These are phyloP conservation scores for Myotis myotis DNA, from an alignment of 2,797 vertebrate genomes.

Conservation along the genomic window DNA sequence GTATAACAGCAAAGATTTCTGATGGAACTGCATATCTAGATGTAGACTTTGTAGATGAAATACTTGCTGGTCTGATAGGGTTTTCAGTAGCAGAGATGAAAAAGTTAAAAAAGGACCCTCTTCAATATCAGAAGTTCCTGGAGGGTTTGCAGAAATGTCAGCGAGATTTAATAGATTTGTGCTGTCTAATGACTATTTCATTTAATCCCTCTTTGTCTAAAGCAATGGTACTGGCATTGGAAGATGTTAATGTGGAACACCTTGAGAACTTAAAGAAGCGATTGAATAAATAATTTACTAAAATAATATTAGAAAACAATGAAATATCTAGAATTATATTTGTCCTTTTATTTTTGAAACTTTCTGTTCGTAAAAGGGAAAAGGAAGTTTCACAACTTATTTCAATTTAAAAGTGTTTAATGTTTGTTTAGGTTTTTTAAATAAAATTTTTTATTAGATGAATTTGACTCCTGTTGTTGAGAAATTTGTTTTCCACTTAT, in stretches of 20 bases:
- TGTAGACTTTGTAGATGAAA: constrained; percentile 90
- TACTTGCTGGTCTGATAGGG: constrained; percentile 92
- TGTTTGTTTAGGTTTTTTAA: background rate
- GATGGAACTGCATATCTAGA: constrained; percentile 95
- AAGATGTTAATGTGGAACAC: constrained; percentile 84
- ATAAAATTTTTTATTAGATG: constrained; percentile 28
- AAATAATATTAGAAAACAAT: constrained; percentile 36
- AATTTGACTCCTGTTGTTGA: background rate
- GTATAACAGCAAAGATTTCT: constrained; percentile 91
- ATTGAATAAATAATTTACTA: constrained; percentile 77
- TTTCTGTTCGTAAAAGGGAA: constrained; percentile 50
- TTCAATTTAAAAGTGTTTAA: constrained; percentile 45
- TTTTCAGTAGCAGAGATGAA: constrained; percentile 92
- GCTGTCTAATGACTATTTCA: constrained; percentile 92
- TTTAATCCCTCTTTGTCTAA: constrained; percentile 84
- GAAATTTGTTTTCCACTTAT: constrained; percentile 43
- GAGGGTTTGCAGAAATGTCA: constrained; percentile 93
- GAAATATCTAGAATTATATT: constrained; percentile 49
- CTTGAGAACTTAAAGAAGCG: constrained; percentile 86
- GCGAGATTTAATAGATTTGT: constrained; percentile 94
- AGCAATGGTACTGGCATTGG: constrained; percentile 86
- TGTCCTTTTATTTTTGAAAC: constrained; percentile 44
- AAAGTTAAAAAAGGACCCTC: constrained; percentile 88
- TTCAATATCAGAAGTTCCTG: constrained; percentile 85
- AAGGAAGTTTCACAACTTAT: constrained; percentile 27